Evolutionary conservation across 2,888 invertebrate species (phyloP).

Genomic region (Invenusta paracnida): DNA sequence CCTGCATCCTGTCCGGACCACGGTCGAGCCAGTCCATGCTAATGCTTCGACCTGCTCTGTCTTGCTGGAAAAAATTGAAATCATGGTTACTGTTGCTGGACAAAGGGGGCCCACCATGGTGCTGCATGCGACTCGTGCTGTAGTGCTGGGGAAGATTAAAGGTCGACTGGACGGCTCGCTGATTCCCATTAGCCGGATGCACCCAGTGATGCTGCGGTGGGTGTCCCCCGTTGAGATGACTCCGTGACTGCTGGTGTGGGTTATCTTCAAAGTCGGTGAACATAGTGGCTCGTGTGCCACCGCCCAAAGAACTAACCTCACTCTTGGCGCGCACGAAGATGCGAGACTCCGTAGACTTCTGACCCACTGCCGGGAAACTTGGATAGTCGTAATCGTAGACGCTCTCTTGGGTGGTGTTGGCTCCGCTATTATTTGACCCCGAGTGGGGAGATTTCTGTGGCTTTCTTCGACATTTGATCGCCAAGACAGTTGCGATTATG

Average conservation of each 20-base stretch:
- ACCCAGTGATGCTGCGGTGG: too few species aligned
- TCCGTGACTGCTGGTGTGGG: not conserved
- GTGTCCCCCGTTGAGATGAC: too few species aligned
- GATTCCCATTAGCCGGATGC: too few species aligned
- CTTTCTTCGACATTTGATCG: not conserved
- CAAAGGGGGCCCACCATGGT: not conserved
- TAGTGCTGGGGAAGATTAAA: not conserved
- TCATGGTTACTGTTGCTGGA: not conserved
- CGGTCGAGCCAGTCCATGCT: constrained; percentile 10
- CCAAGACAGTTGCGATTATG: not conserved
- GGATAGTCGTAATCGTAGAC: constrained; percentile 11
- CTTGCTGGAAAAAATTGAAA: not conserved
- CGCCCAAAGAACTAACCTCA: not conserved
- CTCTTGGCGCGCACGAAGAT: not conserved
- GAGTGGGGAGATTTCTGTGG: not conserved
- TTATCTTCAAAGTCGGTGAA: not conserved
- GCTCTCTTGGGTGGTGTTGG: not conserved
- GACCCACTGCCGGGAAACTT: not conserved
- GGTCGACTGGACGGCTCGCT: not conserved
- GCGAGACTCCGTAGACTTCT: not conserved
- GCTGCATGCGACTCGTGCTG: not conserved
- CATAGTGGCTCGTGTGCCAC: not conserved
- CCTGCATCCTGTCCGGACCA: not conserved
- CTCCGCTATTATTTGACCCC: not conserved
- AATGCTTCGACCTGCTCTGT: not conserved